phyloP scores from a whole-genome alignment of 2,888 invertebrate species.

The Callosobruchus maculatus region DNA sequence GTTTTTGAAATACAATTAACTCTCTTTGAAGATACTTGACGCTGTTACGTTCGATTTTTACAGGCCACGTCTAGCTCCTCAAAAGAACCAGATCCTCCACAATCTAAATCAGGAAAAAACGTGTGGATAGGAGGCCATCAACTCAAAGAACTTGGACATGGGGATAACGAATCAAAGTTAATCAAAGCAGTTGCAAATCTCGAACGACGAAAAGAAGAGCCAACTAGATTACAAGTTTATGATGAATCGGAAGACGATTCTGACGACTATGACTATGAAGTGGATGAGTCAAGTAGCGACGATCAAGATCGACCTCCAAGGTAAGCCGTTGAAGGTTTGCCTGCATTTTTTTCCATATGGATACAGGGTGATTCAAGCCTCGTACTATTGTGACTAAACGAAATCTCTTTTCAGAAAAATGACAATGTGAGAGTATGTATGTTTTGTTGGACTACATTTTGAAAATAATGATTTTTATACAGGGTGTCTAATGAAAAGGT shows the following conservation, averaged over 20 bases:
- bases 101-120: conserved; percentile 51
- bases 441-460: no score
- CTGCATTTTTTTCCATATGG: no score
- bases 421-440: no score
- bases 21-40: no score
- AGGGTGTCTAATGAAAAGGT: no score
- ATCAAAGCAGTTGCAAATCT: conserved; percentile 65
- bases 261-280: conserved; percentile 33
- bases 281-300: conserved; percentile 44
- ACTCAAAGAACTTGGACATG: conserved; percentile 54
- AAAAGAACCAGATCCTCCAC: conserved; percentile 32
- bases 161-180: conserved; percentile 59
- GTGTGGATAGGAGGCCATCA: conserved; percentile 62
- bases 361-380: no score
- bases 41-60: no score
- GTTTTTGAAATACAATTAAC: no score
- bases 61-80: conserved; percentile 16
- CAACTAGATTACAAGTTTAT: conserved; percentile 48
- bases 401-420: no score
- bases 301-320: conserved; percentile 53
- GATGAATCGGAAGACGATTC: conserved; percentile 36
- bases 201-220: conserved; percentile 55
- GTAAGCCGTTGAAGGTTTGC: conserved; percentile 5
- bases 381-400: no score
- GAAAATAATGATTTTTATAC: no score